These are phyloP conservation scores for Lycaon pictus DNA, from an alignment of 2,113 vertebrate genomes.

Conservation along the genomic window DNA sequence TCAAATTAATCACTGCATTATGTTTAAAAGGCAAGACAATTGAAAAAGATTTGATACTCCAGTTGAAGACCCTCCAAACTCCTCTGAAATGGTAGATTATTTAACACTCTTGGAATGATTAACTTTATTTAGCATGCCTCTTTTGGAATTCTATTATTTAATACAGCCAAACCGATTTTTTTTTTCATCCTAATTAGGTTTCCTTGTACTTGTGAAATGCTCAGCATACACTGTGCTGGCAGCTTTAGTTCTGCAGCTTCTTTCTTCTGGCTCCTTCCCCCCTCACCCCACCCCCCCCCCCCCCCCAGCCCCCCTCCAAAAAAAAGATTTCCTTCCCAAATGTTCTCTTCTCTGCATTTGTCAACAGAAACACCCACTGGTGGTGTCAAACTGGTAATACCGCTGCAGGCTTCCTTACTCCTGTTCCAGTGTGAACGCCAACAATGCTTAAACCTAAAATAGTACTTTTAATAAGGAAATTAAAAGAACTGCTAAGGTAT, in stretches of 20 bases:
- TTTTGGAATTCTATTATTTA: slow-evolving; percentile 75
- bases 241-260: slow-evolving; percentile 68
- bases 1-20: slow-evolving; percentile 56
- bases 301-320: neutral
- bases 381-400: slow-evolving; percentile 82
- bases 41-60: slow-evolving; percentile 52
- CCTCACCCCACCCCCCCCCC: neutral
- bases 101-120: slow-evolving; percentile 53
- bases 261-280: slow-evolving; percentile 56
- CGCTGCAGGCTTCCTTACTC: slow-evolving; percentile 81
- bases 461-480: slow-evolving; percentile 76
- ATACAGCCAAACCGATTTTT: slow-evolving; percentile 62
- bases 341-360: slow-evolving; percentile 79
- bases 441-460: slow-evolving; percentile 75
- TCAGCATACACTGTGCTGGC: slow-evolving; percentile 64
- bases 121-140: slow-evolving; percentile 66
- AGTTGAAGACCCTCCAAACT: slow-evolving; percentile 19
- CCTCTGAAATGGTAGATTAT: slow-evolving; percentile 58
- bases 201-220: slow-evolving; percentile 75
- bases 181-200: slow-evolving; percentile 66
- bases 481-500: slow-evolving; percentile 63
- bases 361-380: slow-evolving; percentile 85
- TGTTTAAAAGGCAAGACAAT: slow-evolving; percentile 62
- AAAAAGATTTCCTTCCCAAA: slow-evolving; percentile 79
- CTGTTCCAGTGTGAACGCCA: slow-evolving; percentile 67